Base-by-base conservation (phyloP, 2,797 vertebrate species). In the Artibeus jamaicensis region DNA sequence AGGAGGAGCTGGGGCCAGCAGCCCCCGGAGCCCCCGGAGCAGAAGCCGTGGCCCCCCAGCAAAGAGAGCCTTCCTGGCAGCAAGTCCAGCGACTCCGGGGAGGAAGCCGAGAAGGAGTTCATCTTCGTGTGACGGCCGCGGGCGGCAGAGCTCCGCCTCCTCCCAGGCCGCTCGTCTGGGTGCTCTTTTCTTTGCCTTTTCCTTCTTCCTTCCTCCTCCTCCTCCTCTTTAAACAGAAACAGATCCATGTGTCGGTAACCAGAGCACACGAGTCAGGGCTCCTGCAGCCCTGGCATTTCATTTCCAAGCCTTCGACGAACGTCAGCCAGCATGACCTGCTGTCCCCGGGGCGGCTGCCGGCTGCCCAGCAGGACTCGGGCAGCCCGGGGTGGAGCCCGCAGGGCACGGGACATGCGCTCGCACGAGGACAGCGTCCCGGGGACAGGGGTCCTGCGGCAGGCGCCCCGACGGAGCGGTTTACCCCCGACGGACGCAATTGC, bases 21-120 rank as follows among this genome's bases (percentile, higher is more conserved):
- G 97, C 95, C 98, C 97, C 98, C 98, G 3, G 99, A 99, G 67
- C 98, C 98, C 94, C 98, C 97, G 95, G 98, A 99, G 8, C 96
- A 98, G 84, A 99, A 98, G 96, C 97, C 97, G 71, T 98, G 92
- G 79, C 97, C 98, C 81, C 97, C 98, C 65, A 98, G 98, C 93
- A 98, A 98, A 93, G 99, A 99, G 0, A 98, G 98, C 94, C 98
- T 98, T 42, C 98, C 98, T 4, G 98, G 98, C 96, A 99, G 98
- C 98, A 99, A 99, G 89, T 99, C 99, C n/a, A 99, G 99, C 10
- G 99, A 99, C 97, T 99, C 99, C 48, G 99, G 98, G 6, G 99
- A 99, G 96, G 99, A 99, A 97, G 98, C 98, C 16, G 99, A 99
- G 87, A 99, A 99, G 98, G 99, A 99, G 97, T 99, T 99, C 98